Evolutionary conservation across 2,797 vertebrate genomes (phyloP).

Genomic region (Mareca strepera): DNA sequence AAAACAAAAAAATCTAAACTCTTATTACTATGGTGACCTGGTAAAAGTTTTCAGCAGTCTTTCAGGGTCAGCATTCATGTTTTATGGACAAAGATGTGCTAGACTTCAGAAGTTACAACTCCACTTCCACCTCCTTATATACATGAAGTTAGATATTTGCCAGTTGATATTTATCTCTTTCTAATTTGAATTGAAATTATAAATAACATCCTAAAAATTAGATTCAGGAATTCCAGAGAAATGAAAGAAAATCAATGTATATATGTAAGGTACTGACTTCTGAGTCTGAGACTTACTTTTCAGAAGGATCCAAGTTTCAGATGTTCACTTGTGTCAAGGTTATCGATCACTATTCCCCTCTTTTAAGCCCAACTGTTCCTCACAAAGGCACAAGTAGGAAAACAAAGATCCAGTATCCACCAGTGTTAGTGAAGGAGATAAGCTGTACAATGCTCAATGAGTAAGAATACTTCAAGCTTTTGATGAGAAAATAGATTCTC

Average conservation of each 20-base stretch:
- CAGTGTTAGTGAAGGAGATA: background rate
- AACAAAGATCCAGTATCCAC: background rate
- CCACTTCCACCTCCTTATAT: background rate
- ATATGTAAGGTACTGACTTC: background rate
- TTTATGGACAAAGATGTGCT: background rate
- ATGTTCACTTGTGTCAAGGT: background rate
- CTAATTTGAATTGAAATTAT: background rate
- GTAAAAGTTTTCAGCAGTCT: background rate
- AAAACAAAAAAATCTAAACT: background rate
- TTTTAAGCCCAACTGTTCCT: background rate
- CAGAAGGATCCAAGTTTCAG: background rate
- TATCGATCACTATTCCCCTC: background rate
- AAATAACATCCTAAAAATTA: background rate
- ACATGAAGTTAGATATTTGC: fast-evolving
- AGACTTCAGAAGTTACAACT: background rate
- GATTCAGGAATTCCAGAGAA: background rate
- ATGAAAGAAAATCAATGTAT: background rate
- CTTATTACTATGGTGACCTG: background rate
- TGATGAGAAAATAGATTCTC: background rate
- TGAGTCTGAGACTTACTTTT: background rate
- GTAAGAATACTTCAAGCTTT: background rate
- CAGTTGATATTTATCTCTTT: background rate
- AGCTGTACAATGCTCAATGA: background rate
- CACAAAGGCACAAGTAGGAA: background rate
- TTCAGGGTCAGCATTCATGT: background rate